Evolutionary conservation across 2,113 vertebrate species (phyloP).

Genomic region (Sialia sialis): DNA sequence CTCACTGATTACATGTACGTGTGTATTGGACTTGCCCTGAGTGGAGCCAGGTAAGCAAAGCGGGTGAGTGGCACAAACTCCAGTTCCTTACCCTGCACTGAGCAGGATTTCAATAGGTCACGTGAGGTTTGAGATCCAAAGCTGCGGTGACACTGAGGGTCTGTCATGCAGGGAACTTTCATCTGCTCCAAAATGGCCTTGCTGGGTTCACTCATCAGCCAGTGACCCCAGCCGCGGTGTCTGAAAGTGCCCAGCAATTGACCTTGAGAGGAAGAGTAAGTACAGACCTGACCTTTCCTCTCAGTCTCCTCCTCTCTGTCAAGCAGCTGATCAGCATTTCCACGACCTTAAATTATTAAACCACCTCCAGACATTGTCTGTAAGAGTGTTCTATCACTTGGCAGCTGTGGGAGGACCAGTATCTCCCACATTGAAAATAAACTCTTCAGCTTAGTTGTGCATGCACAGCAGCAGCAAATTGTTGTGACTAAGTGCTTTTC

Average conservation of each 20-base stretch:
- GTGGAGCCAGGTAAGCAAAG: not conserved
- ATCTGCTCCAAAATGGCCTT: not conserved
- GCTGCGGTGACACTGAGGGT: not conserved
- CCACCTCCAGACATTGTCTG: conserved; percentile 34
- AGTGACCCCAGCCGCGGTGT: accelerated
- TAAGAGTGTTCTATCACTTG: conserved; percentile 40
- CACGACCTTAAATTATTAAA: conserved; percentile 47
- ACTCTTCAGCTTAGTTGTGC: conserved; percentile 37
- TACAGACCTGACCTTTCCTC: not conserved
- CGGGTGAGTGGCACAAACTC: not conserved
- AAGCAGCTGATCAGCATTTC: not conserved
- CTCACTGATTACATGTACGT: accelerated
- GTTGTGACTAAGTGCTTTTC: conserved; percentile 48
- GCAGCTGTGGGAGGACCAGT: conserved; percentile 42
- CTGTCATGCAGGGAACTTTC: not conserved
- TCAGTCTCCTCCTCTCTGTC: not conserved
- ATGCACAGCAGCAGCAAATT: conserved; percentile 45
- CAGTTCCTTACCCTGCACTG: not conserved
- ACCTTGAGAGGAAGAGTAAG: not conserved
- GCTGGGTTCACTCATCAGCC: not conserved
- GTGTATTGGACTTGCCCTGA: not conserved
- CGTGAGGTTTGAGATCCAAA: not conserved
- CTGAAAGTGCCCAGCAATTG: not conserved
- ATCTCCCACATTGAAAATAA: conserved; percentile 58
- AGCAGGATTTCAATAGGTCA: not conserved